Base-by-base conservation (phyloP, 1,140 invertebrate species). In the Theocolax elegans region DNA sequence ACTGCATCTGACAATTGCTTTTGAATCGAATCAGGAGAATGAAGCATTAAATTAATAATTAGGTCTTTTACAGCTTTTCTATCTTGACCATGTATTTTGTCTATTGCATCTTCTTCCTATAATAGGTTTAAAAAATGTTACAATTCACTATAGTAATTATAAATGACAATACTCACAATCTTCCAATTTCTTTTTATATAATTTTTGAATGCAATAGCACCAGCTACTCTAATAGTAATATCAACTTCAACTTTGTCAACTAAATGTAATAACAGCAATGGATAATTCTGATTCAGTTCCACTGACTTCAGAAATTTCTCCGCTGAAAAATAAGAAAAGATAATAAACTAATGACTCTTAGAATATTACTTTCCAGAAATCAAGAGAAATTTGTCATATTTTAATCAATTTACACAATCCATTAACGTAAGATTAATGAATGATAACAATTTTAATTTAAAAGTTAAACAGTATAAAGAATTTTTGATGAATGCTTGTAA, bases 1-100 rank as follows among this genome's bases (percentile, higher is more conserved):
- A 99, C 94, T 7, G 96, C 95, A 88, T 99, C 96, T 78, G 95
- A 98, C 10, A 99, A 87, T 82, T 99, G 97, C 78, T 95, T 92
- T 83, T 99, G 97, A 66, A 98, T 92, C 3, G 91, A 88, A 81
- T 95, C 92, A 13, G 95, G 94, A 31, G 95, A 95, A 74, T 92
- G 93, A 15, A 99, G 87, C 97, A 99, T 99, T 12, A 98, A 83
- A 71, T 92, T 92, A 7, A 98, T 93, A 77, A 99, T 98, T 0
- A 94, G 85, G 23, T 90, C 88, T 85, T 98, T 97, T 48, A 98
- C 92, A 1, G 91, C 88, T 31, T 86, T 85, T 62, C 97, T 86
- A 84, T 98, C 96, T 70, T 90, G 87, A 49, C 82, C 82, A 80
- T 95, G 92, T 75, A 99, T 97, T 73, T 91, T 89, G 86, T 97